Evolutionary conservation across 2,888 invertebrate genomes (phyloP).

Genomic region (Drosophila glabriapex): DNA sequence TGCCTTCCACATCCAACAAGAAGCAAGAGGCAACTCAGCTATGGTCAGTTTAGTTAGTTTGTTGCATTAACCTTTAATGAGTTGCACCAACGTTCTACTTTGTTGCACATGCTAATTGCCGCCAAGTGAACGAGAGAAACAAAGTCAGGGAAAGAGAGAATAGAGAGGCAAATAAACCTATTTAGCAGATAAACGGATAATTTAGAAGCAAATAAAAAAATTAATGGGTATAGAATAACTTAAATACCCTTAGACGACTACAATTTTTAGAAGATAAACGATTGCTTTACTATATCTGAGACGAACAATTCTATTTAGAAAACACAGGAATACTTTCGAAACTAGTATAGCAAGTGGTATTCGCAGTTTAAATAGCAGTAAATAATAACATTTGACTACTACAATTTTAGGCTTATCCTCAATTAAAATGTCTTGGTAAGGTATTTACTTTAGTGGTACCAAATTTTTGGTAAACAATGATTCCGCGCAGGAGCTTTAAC

Average conservation of each 20-base stretch:
- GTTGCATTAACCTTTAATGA: conserved; percentile 26
- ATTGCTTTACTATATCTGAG: background rate
- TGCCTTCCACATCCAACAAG: conserved; percentile 24
- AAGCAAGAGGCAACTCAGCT: background rate
- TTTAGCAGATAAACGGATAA: background rate
- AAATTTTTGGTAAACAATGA: background rate
- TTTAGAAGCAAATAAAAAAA: background rate
- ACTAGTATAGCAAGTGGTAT: background rate
- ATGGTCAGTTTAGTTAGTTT: conserved; percentile 11
- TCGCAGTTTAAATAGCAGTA: background rate
- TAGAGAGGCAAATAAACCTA: background rate
- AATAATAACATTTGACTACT: background rate
- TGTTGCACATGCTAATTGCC: conserved; percentile 57
- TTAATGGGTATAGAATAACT: background rate
- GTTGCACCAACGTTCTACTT: conserved; percentile 50
- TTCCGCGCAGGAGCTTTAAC: background rate
- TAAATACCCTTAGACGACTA: background rate
- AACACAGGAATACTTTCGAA: background rate
- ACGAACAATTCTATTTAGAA: background rate
- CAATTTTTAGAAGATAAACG: background rate
- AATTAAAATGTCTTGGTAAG: background rate
- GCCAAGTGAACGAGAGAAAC: conserved; percentile 21
- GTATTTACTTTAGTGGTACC: background rate
- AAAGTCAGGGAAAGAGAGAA: background rate
- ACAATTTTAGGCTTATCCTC: background rate